Evolutionary conservation across 2,888 invertebrate species (phyloP).

Genomic region (Agrotis ipsilon): DNA sequence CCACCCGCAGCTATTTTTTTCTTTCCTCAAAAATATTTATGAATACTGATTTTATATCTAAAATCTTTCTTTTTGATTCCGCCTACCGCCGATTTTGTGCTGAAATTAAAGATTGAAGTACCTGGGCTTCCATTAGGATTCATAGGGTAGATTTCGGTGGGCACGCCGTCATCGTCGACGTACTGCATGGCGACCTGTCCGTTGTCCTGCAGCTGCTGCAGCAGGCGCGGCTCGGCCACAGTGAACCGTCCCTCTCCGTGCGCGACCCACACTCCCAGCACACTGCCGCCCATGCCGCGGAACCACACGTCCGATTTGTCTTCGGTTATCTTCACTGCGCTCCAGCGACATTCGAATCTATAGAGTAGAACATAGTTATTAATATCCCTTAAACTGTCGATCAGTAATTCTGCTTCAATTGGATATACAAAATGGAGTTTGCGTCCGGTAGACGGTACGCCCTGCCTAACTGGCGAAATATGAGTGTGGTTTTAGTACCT

Average conservation of each 20-base stretch:
- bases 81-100: too few species aligned
- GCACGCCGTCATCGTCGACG: conserved; percentile 94
- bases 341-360: conserved; percentile 94
- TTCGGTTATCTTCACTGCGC: conserved; percentile 94
- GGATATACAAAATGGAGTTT: too few species aligned
- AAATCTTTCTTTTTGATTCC: too few species aligned
- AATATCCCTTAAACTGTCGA: too few species aligned
- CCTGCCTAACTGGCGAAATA: too few species aligned
- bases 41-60: too few species aligned
- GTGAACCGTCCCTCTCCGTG: conserved; percentile 98
- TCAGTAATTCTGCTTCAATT: too few species aligned
- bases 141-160: conserved; percentile 96
- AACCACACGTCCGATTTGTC: conserved; percentile 95
- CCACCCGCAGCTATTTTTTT: too few species aligned
- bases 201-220: conserved; percentile 87
- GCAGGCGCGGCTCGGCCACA: conserved; percentile 87
- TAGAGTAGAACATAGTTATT: not conserved
- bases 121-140: conserved; percentile 98
- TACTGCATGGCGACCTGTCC: conserved; percentile 95
- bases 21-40: too few species aligned
- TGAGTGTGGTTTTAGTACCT: too few species aligned
- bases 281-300: conserved; percentile 96
- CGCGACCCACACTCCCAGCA: conserved; percentile 98
- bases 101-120: conserved; percentile 62
- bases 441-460: too few species aligned